Percentiles rank a stretch among this genome's conserved stretches.
Conservation (phyloP, 2,113 vertebrate species). For the Pomatostomus ruficeps region DNA sequence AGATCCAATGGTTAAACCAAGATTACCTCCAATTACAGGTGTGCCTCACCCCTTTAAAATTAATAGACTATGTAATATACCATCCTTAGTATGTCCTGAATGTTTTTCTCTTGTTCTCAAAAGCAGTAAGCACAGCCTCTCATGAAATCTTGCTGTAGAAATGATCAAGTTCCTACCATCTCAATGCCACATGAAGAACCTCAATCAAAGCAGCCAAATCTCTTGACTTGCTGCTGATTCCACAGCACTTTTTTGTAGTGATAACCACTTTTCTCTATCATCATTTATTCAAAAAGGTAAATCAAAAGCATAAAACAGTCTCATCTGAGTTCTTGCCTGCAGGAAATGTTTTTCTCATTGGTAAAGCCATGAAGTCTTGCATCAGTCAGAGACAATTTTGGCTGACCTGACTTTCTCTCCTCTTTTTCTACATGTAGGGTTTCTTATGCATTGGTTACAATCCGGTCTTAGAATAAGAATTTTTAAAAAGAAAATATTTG, state of each 20-base stretch:
- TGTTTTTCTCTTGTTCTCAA: neutral
- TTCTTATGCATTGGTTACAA: neutral
- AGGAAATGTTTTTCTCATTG: neutral
- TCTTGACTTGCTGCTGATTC: conserved; percentile 43
- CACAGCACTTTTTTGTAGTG: neutral
- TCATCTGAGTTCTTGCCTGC: conserved; percentile 24
- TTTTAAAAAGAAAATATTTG: neutral
- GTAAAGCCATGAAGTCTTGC: neutral
- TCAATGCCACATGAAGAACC: neutral
- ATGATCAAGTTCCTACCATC: neutral
- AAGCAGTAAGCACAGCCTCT: neutral
- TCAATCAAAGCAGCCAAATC: conserved; percentile 18
- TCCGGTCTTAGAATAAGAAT: neutral
- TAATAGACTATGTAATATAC: neutral
- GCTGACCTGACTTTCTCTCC: neutral
- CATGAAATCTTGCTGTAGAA: neutral
- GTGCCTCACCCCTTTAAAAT: conserved; percentile 13
- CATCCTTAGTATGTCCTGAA: neutral
- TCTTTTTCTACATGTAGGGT: neutral
- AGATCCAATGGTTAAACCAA: neutral
- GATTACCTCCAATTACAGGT: neutral
- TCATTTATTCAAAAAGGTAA: conserved; percentile 57
- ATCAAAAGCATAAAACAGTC: conserved; percentile 41
- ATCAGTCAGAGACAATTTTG: neutral
- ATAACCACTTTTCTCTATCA: conserved; percentile 38